phyloP scores from a whole-genome alignment of 2,797 vertebrate genomes.

The Sebastes glaucus region DNA sequence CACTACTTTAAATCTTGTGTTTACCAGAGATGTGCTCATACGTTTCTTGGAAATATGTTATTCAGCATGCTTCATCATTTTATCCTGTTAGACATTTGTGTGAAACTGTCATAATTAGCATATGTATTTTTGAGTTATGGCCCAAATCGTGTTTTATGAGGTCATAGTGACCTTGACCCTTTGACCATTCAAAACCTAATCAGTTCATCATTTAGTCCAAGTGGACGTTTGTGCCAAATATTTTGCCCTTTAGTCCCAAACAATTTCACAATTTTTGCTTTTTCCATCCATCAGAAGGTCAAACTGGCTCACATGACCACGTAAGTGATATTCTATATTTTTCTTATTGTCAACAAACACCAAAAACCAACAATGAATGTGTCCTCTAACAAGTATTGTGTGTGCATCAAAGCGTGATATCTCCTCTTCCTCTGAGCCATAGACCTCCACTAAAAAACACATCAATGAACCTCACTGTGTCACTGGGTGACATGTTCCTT shows the following conservation, averaged over 20 bases:
- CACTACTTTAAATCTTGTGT: too few species aligned
- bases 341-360: background rate
- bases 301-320: background rate
- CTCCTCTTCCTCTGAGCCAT: background rate
- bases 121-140: too few species aligned
- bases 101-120: too few species aligned
- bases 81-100: too few species aligned
- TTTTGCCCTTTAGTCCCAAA: background rate
- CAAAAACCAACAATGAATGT: background rate
- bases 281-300: background rate
- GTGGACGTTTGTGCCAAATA: too few species aligned
- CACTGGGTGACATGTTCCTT: background rate
- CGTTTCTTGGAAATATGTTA: too few species aligned
- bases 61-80: too few species aligned
- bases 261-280: background rate
- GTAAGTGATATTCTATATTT: background rate
- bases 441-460: background rate
- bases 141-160: too few species aligned
- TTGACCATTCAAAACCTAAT: too few species aligned
- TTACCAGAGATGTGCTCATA: too few species aligned
- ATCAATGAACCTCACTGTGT: background rate
- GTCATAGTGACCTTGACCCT: too few species aligned
- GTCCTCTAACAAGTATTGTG: background rate
- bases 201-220: too few species aligned
- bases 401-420: background rate